A percentile compares a stretch with the other conserved stretches of the same genome.
Conservation (phyloP, 2,888 invertebrate genomes). For the Adelognathus sp. region DNA sequence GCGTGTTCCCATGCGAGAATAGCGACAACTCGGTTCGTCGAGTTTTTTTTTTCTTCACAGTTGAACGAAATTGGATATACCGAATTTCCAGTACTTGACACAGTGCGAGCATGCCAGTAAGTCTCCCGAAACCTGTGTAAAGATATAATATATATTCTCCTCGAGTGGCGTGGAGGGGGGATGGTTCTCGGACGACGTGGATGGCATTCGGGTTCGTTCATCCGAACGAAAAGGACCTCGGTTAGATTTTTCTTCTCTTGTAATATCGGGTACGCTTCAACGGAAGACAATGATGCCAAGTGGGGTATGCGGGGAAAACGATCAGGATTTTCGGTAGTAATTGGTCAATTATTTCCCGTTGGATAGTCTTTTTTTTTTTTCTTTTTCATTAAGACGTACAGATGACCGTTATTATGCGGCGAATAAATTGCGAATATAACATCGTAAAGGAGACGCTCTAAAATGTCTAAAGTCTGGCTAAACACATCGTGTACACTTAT, state of each 20-base stretch:
- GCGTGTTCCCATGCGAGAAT: not conserved
- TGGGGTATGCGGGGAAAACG: not conserved
- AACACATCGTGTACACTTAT: conserved; percentile 54
- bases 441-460: conserved; percentile 35
- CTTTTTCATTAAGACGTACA: no score
- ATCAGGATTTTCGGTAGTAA: no score
- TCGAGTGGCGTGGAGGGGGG: not conserved
- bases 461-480: conserved; percentile 52
- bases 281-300: not conserved
- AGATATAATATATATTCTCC: not conserved
- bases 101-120: not conserved
- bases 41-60: no score
- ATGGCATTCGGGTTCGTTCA: conserved; percentile 1
- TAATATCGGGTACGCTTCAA: conserved; percentile 9
- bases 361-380: no score
- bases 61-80: conserved; percentile 26
- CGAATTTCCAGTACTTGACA: not conserved
- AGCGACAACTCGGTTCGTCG: not conserved
- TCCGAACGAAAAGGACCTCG: not conserved
- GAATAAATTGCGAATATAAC: conserved; percentile 32
- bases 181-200: not conserved
- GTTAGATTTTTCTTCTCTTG: not conserved
- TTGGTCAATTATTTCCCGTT: conserved; percentile 33
- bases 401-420: conserved; percentile 21
- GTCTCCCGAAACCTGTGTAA: not conserved